Evolutionary conservation across 2,113 vertebrate genomes (phyloP), one percentile per base, ranked within the genome.

Genomic region (Galbula dea): DNA sequence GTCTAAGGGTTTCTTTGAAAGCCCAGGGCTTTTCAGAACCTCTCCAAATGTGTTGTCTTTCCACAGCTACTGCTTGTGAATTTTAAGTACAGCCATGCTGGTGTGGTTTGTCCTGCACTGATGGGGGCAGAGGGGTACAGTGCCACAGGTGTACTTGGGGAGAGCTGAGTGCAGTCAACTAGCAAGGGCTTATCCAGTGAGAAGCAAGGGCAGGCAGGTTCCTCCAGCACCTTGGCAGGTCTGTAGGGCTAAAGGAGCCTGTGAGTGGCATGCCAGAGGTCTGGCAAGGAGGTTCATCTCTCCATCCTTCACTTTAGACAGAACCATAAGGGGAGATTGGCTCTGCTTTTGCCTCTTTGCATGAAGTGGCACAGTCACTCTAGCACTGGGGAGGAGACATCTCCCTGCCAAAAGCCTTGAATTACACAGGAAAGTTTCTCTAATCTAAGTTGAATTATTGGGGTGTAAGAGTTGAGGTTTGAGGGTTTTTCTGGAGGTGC

Each of bases 1-100:
- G 95, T 97, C 94, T 97, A 85, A 83, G 26, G 30, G 41, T 72
- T 97, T 94, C 84, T 94, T 79, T 89, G 91, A 96, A 96, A 97
- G 86, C 84, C 84, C 55, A 84, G 90, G 68, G 92, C 91, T 97
- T 94, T 96, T 93, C 94, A 97, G 94, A 86, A 96, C 93, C 91
- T 91, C 67, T 85, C 96, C 90, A 80, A 95, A 83, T 87, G 72
- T 86, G 79, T 93, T 93, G 85, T 96, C 90, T 96, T 98, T 94
- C 94, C 85, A 59, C 95, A 97, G 78, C 69, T 92, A 77, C 88
- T 89, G 79, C 93, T 94, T 95, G 90, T 67, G 93, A 95, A 95
- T 95, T 85, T 96, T 95, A 95, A 96, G 89, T 89, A 86, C 62
- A 63, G 80, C 79, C 1, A 1, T 30, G 13, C 68, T 58, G 30